Base-by-base conservation (phyloP, 2,888 invertebrate species). In the Orgyia antiqua region DNA sequence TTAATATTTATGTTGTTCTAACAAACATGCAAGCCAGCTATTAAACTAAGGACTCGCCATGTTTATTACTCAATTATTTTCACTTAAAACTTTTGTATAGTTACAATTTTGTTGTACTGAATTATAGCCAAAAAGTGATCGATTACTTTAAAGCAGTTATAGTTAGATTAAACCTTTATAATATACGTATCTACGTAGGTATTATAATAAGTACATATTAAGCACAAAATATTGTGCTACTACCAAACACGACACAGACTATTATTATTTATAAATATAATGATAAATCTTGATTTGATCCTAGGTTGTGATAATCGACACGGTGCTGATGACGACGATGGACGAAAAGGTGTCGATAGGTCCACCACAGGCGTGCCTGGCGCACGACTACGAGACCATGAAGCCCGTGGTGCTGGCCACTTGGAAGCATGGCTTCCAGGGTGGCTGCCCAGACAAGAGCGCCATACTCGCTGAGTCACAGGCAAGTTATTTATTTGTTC, bases 381-480 rank as follows among this genome's bases (percentile, higher is more conserved):
- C 93, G 0, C 97, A 97, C 66, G 95, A 97, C 79, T 97, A 96
- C 71, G 96, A 96, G 61, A 82, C 91, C 10, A 96, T 97, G 95
- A 95, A 95, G 68, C 97, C 97, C 0, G 95, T 97, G 0, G 95
- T 97, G 1, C 80, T 96, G 39, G 96, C 96, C 11, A 96, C 96
- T 0, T 97, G 97, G 96, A 95, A 96, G 58, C 96, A 97, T 58
- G 96, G 96, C 31, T 96, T 96, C 80, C 96, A 96, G 68, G 96
- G 97, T 2, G 95, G 96, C n/a, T 96, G 96, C 64, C 95, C 96
- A 0, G 96, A 96, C 58, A 94, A 94, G 61, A 95, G 95, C 60
- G 95, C 95, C 8, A 95, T 97, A 39, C 80, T 96, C 29, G 94
- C 95, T 0, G 96, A 96, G 65, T 95, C 95, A 2, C 96, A 96